Evolutionary conservation across 2,797 vertebrate genomes (phyloP).

Genomic region (Myotis planiceps): DNA sequence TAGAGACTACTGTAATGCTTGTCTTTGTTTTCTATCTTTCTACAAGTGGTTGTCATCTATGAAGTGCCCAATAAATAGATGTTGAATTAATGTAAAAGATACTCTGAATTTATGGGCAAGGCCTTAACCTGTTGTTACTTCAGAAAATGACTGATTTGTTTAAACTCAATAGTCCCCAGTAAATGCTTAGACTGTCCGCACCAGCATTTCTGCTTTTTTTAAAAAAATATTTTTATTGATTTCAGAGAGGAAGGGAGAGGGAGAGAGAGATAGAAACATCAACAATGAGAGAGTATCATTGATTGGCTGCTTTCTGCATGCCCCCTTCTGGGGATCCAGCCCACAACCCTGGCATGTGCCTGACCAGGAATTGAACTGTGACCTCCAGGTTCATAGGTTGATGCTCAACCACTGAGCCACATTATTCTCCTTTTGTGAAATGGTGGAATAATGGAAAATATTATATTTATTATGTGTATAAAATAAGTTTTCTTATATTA

Average conservation of each 20-base stretch:
- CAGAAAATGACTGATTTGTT: not conserved
- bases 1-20: not conserved
- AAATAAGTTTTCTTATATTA: not conserved
- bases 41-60: not conserved
- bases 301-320: no score
- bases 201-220: not conserved
- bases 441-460: not conserved
- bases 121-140: not conserved
- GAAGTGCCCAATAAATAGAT: not conserved
- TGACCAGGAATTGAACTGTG: no score
- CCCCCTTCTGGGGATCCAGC: no score
- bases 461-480: not conserved
- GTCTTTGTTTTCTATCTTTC: not conserved
- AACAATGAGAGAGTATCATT: no score
- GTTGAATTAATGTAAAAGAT: not conserved
- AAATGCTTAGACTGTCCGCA: not conserved
- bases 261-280: no score
- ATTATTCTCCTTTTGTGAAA: not conserved
- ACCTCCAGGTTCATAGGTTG: no score
- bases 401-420: no score
- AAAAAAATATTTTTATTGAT: no score
- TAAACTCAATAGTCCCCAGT: not conserved
- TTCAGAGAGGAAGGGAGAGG: no score
- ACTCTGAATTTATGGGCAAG: not conserved
- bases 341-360: no score